Evolutionary conservation across 2,888 invertebrate species (phyloP), one percentile per base, ranked within the genome.

Genomic region (Pyrrhosoma nymphula): DNA sequence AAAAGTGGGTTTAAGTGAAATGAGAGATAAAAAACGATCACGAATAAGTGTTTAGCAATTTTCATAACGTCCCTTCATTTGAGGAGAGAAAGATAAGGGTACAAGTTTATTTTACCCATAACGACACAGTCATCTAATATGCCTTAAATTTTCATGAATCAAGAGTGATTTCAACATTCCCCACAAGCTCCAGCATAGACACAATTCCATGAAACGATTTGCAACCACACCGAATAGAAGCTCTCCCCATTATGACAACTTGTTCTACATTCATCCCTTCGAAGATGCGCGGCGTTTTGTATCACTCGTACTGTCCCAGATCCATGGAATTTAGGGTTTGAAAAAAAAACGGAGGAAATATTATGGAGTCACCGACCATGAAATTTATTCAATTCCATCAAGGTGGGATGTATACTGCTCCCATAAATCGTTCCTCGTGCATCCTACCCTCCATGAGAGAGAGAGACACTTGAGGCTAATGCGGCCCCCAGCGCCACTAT

Each of bases 381-480:
- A 82, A 35, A 82, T 82, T 82, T 35, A 82, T 82, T 82, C 82
- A 82, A 82, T 82, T 82, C 82, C 82, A 82, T 82, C 82, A 35
- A 82, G 82, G 82, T 35, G 35, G 30, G 35, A 30, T 82, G 18
- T 35, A 82, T 16, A 82, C 82, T 0, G 30, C 35, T 35, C 82
- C 82, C 35, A 82, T 82, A 82, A 82, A 82, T 82, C 82, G 82
- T 18, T 35, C 35, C 82, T 35, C 60, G 60, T 16, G 82, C 35
- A 82, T 82, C 82, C 82, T 18, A 14, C 35, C 82, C 16, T 12
- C 35, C 35, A 60, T 20, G 60, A 60, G 18, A 47, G 60, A 56
- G 10, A 60, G 35, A 82, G 82, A 82, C 82, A 82, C 82, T 82
- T 82, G 82, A 82, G 18, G 82, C 82, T 82, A 82, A 82, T 82